Percentiles rank a stretch among this genome's conserved stretches.
These are phyloP conservation scores for Ptychoptera albimana DNA, from an alignment of 2,888 invertebrate species.

Conservation along the genomic window DNA sequence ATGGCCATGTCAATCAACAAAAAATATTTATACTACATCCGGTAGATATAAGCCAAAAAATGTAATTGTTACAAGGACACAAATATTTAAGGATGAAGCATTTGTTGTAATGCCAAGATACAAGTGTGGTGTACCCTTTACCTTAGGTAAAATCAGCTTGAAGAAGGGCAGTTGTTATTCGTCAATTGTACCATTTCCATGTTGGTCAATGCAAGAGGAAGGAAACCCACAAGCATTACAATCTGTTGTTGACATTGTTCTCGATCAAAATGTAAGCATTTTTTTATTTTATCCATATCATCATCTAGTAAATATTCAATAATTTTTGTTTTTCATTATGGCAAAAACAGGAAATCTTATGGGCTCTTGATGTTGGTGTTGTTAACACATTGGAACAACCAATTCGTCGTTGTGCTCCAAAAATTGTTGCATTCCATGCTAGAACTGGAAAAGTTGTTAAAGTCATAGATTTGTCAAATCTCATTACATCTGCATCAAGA, in stretches of 20 bases:
- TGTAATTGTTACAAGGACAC: constrained; percentile 43
- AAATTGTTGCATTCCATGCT: constrained; percentile 41
- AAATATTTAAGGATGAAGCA: constrained; percentile 38
- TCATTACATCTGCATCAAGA: constrained; percentile 35
- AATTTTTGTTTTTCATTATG: background rate
- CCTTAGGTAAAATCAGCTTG: constrained; percentile 38
- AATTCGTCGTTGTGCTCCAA: constrained; percentile 39
- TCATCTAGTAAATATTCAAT: background rate
- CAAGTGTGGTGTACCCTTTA: constrained; percentile 42
- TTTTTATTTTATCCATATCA: background rate
- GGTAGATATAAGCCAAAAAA: constrained; percentile 42
- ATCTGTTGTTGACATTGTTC: constrained; percentile 48
- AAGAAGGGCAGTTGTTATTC: constrained; percentile 34
- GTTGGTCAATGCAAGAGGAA: constrained; percentile 54
- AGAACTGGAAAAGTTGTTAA: constrained; percentile 40
- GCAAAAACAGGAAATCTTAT: constrained; percentile 32
- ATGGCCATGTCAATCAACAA: constrained; percentile 42
- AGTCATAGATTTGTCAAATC: constrained; percentile 35
- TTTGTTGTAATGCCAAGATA: constrained; percentile 43
- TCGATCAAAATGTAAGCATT: constrained; percentile 37
- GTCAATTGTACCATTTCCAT: constrained; percentile 43
- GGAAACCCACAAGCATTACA: constrained; percentile 50
- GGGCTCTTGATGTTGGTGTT: constrained; percentile 43
- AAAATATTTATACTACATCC: constrained; percentile 37
- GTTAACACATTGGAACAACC: constrained; percentile 42